Evolutionary conservation across 1,140 invertebrate genomes (phyloP).

Genomic region (Adelges cooleyi): DNA sequence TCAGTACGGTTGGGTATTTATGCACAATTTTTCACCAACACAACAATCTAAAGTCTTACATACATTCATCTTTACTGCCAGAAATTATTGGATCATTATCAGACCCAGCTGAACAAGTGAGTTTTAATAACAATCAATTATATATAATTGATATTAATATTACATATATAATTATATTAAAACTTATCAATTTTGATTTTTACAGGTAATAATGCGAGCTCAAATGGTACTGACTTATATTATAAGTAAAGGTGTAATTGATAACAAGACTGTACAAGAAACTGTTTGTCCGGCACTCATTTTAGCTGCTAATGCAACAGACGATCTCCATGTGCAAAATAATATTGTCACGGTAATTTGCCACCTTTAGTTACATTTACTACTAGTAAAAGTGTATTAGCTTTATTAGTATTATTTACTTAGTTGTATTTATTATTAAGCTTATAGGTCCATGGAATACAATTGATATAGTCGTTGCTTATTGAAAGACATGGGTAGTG

Average conservation of each 20-base stretch:
- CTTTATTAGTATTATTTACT: too few species aligned
- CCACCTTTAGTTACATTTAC: too few species aligned
- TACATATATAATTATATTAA: too few species aligned
- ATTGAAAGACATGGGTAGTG: slow-evolving; percentile 93
- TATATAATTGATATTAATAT: too few species aligned
- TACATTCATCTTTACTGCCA: slow-evolving; percentile 11
- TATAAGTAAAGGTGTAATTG: slow-evolving; percentile 21
- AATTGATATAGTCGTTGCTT: slow-evolving; percentile 9
- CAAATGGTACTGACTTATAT: slow-evolving; percentile 20
- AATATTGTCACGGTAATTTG: slow-evolving; percentile 24
- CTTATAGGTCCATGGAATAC: too few species aligned
- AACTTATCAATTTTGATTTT: not conserved
- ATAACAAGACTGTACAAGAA: not conserved
- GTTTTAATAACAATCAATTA: too few species aligned
- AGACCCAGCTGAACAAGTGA: slow-evolving; percentile 13
- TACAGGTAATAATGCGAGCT: slow-evolving; percentile 16
- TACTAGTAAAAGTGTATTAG: too few species aligned
- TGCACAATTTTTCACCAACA: slow-evolving; percentile 22
- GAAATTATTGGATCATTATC: slow-evolving; percentile 4
- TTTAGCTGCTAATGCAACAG: slow-evolving; percentile 6
- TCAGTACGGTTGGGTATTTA: slow-evolving; percentile 24
- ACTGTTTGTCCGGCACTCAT: slow-evolving; percentile 25
- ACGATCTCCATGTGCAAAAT: slow-evolving; percentile 27
- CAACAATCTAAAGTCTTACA: not conserved
- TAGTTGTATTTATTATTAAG: too few species aligned